Conservation (phyloP, 2,797 vertebrate species). For the Gymnothorax javanicus region DNA sequence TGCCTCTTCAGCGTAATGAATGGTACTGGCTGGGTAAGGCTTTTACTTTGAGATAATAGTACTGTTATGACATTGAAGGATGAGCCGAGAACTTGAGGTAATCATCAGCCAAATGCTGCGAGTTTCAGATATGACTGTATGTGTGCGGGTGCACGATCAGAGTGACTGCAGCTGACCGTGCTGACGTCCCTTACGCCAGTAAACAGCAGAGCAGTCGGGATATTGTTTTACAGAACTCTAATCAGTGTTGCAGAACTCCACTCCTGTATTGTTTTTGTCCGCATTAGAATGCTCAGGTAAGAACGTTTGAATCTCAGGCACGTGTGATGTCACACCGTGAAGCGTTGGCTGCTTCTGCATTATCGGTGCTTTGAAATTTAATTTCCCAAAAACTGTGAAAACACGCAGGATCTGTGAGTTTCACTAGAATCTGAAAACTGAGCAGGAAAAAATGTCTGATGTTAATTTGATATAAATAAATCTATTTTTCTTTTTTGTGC, state of each 20-base stretch:
- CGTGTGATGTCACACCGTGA: too few relatives aligned
- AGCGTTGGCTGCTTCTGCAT: not conserved
- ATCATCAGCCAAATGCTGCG: conserved; percentile 6
- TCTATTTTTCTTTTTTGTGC: not conserved
- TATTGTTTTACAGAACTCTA: too few relatives aligned
- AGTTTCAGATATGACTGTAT: not conserved
- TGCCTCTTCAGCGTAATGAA: conserved; percentile 10
- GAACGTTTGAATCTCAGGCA: too few relatives aligned
- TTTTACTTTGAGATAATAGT: conserved; percentile 8
- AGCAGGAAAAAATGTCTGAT: not conserved
- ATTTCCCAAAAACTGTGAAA: not conserved
- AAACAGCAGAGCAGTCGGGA: too few relatives aligned
- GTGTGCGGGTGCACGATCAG: not conserved
- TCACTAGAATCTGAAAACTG: not conserved
- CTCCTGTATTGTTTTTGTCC: too few relatives aligned
- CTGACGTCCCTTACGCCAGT: not conserved
- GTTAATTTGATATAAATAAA: too few relatives aligned
- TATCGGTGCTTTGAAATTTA: not conserved
- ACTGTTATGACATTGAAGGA: not conserved
- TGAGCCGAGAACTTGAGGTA: not conserved
- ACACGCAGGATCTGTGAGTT: not conserved
- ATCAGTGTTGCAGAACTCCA: too few relatives aligned
- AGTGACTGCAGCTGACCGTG: not conserved
- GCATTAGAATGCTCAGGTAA: too few relatives aligned
- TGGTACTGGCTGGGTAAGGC: not conserved